These are phyloP conservation scores for Sibirionetta formosa DNA, from an alignment of 2,797 vertebrate genomes.

Conservation along the genomic window DNA sequence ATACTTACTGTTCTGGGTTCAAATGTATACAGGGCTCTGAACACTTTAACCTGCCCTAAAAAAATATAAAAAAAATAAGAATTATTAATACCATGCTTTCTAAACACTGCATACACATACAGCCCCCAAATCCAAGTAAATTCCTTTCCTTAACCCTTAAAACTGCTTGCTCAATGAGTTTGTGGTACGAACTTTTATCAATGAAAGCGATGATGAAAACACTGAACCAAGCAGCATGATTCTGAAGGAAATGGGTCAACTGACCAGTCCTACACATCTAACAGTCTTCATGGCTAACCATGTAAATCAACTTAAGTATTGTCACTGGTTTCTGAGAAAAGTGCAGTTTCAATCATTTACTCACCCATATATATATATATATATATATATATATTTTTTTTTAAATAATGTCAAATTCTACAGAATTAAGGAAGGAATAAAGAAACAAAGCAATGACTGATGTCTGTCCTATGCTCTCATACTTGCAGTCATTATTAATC, in stretches of 20 bases:
- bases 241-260: neutral
- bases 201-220: neutral
- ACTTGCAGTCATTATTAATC: neutral
- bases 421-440: neutral
- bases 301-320: neutral
- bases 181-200: neutral
- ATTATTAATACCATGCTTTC: neutral
- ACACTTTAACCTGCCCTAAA: constrained; percentile 96
- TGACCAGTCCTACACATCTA: neutral
- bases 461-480: neutral
- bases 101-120: neutral
- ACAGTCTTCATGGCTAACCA: neutral
- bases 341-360: neutral
- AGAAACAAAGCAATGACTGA: neutral
- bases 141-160: neutral
- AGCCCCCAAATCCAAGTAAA: neutral
- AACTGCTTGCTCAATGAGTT: neutral
- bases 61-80: neutral
- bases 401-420: neutral
- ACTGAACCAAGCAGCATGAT: neutral
- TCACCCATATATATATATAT: neutral
- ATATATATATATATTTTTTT: neutral
- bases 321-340: neutral
- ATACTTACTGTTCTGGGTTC: constrained; percentile 96
- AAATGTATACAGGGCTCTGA: constrained; percentile 94